Evolutionary conservation across 2,113 vertebrate genomes (phyloP).

Genomic region (Condylura cristata): DNA sequence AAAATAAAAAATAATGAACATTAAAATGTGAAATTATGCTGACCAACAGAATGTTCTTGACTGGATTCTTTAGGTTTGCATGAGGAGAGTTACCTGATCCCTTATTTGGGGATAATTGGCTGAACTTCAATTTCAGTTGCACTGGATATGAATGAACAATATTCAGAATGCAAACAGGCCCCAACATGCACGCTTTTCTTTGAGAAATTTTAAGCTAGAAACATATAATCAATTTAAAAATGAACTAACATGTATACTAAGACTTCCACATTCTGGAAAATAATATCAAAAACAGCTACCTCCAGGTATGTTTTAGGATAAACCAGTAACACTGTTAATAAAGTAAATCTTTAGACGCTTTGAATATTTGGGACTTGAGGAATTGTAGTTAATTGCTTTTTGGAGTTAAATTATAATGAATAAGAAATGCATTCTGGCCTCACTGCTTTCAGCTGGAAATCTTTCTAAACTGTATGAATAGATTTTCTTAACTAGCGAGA

Average conservation of each 20-base stretch:
- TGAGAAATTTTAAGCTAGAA: not conserved
- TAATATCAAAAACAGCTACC: not conserved
- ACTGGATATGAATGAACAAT: not conserved
- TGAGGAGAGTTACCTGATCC: not conserved
- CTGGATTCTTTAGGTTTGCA: conserved; percentile 50
- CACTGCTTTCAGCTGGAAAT: conserved; percentile 26
- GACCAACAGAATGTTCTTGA: not conserved
- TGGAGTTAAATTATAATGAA: conserved; percentile 46
- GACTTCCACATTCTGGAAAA: conserved; percentile 45
- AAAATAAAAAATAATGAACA: conserved; percentile 34
- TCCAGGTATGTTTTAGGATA: conserved; percentile 24
- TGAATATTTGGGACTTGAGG: conserved; percentile 47
- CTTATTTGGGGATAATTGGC: not conserved
- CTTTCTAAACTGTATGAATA: conserved; percentile 49
- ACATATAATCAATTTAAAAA: conserved; percentile 45
- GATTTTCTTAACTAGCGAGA: conserved; percentile 51
- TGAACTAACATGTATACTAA: conserved; percentile 20
- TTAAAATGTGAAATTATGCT: conserved; percentile 45
- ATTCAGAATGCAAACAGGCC: not conserved
- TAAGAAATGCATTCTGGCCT: conserved; percentile 54
- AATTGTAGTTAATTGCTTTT: conserved; percentile 49
- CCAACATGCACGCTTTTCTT: not conserved
- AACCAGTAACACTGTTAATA: conserved; percentile 3
- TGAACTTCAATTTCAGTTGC: conserved; percentile 20
- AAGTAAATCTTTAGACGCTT: conserved; percentile 40